Evolutionary conservation across 2,797 vertebrate genomes (phyloP), one percentile per base, ranked within the genome.

Genomic region (Helostoma temminkii): DNA sequence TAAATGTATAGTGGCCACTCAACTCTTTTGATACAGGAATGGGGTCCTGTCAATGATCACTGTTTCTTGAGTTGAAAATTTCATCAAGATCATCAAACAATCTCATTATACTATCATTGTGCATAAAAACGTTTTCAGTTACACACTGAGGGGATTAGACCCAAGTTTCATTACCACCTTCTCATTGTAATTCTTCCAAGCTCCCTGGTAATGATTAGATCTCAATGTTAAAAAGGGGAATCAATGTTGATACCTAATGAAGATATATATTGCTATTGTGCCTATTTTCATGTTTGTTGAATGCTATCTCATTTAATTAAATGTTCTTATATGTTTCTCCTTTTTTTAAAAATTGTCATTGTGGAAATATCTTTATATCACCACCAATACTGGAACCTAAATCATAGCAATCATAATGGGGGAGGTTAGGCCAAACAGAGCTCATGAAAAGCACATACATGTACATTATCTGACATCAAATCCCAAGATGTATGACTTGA

Each of bases 101-200:
- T 76, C 68, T 78, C 58, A 79, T 86, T 76, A 80, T 45, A 47
- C 50, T 36, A 66, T 67, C 66, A 69, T 22, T 22, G 59, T 48
- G 60, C 54, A 68, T 72, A 43, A 78, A 74, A 81, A 77, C 14
- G 16, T 54, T 80, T 84, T 86, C 71, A 78, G 63, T 82, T 76
- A 81, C 48, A 76, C 63, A 56, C 56, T 52, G 63, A 80, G 57
- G 42, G 64, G 78, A 83, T 81, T 80, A 80, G 59, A 85, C 43
- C 64, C 18, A 37, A 74, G 47, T 67, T 82, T 78, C 67, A 84
- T 84, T 79, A 82, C 71, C 76, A 60, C 81, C 81, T 83, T 81
- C 57, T 30, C 61, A 49, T 57, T 58, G 57, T 75, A 81, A 84
- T 86, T 81, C 78, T 63, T 65, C 47, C 54, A 59, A 72, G 66